Evolutionary conservation across 2,797 vertebrate species (phyloP).

Genomic region (Onychomys torridus): DNA sequence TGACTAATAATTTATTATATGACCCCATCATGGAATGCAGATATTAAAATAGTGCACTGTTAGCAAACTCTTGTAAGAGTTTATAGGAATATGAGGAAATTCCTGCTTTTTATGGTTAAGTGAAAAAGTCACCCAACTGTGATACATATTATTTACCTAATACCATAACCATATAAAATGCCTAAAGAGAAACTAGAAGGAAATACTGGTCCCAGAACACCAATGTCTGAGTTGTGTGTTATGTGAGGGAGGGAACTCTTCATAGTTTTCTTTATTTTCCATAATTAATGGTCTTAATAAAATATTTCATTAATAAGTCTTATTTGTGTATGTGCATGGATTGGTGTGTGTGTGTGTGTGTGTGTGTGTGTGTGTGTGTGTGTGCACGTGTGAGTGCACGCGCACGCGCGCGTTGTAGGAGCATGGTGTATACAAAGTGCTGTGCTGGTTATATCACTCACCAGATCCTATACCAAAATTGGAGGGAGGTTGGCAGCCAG

Average conservation of each 20-base stretch:
- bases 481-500: background rate
- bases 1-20: conserved; percentile 48
- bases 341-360: background rate
- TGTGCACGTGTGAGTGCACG: background rate
- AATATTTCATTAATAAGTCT: conserved; percentile 18
- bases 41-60: conserved; percentile 56
- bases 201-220: conserved; percentile 46
- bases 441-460: background rate
- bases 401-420: no score
- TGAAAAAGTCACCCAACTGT: conserved; percentile 17
- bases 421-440: background rate
- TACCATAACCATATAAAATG: conserved; percentile 55
- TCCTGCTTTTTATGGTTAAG: conserved; percentile 42
- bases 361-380: background rate
- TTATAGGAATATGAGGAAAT: conserved; percentile 64
- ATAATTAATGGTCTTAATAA: conserved; percentile 2
- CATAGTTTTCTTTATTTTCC: conserved; percentile 34
- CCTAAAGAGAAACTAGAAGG: conserved; percentile 7
- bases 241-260: conserved; percentile 16
- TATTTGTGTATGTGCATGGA: background rate
- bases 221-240: conserved; percentile 1
- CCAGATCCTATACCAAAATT: background rate
- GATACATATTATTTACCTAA: conserved; percentile 50
- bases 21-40: conserved; percentile 39
- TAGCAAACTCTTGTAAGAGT: conserved; percentile 46